Conservation (phyloP, 2,797 vertebrate species). For the Acipenser ruthenus region DNA sequence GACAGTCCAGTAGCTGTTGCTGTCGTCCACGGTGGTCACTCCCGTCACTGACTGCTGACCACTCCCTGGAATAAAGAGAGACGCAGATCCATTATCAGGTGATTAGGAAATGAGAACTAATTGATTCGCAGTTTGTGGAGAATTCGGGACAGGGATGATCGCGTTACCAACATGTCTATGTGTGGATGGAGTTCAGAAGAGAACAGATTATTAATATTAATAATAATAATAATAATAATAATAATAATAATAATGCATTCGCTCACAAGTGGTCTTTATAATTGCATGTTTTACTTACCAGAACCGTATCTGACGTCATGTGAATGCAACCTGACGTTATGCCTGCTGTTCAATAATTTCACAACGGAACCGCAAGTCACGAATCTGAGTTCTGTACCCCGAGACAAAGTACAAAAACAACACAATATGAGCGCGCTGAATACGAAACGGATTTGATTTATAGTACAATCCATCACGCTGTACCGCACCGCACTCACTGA, state of each 20-base stretch:
- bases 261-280: not conserved
- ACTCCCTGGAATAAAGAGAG: constrained; percentile 59
- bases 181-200: too few species aligned
- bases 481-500: too few species aligned
- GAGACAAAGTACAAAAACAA: constrained; percentile 28
- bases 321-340: constrained; percentile 89
- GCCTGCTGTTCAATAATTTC: constrained; percentile 82
- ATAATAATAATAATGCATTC: too few species aligned
- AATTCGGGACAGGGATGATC: too few species aligned
- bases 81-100: not conserved
- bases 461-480: too few species aligned
- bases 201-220: too few species aligned
- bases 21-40: constrained; percentile 78
- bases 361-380: constrained; percentile 91
- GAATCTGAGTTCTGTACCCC: constrained; percentile 53
- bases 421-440: constrained; percentile 23
- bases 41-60: constrained; percentile 98
- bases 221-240: too few species aligned
- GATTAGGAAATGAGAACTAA: not conserved
- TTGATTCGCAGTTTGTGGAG: too few species aligned
- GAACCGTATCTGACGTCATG: constrained; percentile 95
- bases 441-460: too few species aligned
- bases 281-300: constrained; percentile 53
- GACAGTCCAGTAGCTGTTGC: constrained; percentile 91
- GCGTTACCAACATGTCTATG: too few species aligned